Evolutionary conservation across 2,888 invertebrate species (phyloP), one percentile per base, ranked within the genome.

Genomic region (Lasioglossum malachurum): DNA sequence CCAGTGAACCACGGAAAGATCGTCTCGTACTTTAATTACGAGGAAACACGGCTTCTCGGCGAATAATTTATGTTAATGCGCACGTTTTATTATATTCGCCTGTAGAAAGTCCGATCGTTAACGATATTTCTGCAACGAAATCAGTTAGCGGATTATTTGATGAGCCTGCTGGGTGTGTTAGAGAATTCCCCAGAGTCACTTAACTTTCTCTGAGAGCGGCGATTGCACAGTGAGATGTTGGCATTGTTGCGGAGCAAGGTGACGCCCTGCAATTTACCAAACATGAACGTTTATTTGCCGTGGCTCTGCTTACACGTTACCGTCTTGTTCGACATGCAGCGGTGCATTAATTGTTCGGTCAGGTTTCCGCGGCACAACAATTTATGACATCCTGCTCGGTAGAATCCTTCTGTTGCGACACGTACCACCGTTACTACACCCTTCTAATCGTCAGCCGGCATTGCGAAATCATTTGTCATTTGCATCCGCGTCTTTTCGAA

Each of bases 261-360:
- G 69, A 69, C 69, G 69, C 69, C 69, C 69, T 41, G 69, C 69
- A 38, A 69, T 69, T 69, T 69, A 69, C 69, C 69, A 69, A 69
- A 69, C 69, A 69, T 23, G 69, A 69, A 38, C 69, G 38, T 69
- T 69, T 69, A 69, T 38, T 69, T 12, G 69, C 38, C 69, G 38
- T 35, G 38, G 35, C 38, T 69, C 38, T 38, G 69, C 23, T 38
- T 38, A 38, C 69, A 10, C 38, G 69, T 69, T 35, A 3, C 23
- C 35, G 38, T 38, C 69, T 69, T 23, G 69, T 69, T 69, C 69
- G 69, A 38, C 69, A 23, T 4, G 2, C 69, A 4, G 38, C 38
- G 23, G 38, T 38, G 69, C 69, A 69, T 69, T 69, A 69, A 69
- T 69, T 69, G 38, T 35, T 69, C 67, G 67, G 35, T 67, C 69